Percentiles rank a stretch among this genome's conserved stretches.
These are phyloP conservation scores for Nestor notabilis DNA, from an alignment of 2,113 vertebrate genomes.

Conservation along the genomic window DNA sequence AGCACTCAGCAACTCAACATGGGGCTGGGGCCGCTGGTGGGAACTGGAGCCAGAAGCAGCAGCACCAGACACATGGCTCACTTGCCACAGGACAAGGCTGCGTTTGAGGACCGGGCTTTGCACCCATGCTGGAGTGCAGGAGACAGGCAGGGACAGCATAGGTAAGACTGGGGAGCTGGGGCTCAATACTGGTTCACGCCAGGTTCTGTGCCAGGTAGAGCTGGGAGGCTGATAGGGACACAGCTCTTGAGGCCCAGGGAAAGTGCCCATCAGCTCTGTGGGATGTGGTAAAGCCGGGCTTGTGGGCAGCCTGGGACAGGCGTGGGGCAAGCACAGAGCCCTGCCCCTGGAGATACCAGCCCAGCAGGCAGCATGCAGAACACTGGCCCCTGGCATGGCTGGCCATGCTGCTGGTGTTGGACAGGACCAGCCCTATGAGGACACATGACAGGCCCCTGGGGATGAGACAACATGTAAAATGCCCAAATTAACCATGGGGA, in stretches of 20 bases:
- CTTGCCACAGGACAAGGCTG: neutral
- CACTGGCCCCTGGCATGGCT: accelerated
- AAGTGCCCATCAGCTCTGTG: neutral
- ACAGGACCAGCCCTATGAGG: neutral
- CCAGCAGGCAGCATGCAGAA: accelerated
- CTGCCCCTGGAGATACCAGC: accelerated
- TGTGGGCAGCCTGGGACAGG: neutral
- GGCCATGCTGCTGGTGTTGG: accelerated
- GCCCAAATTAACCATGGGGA: neutral
- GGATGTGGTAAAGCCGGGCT: neutral
- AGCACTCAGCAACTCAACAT: neutral
- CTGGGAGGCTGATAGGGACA: neutral
- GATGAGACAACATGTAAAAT: neutral
- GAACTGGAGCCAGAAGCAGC: neutral
- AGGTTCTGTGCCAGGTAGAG: neutral
- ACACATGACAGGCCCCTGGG: neutral
- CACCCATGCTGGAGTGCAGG: accelerated
- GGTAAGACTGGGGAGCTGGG: neutral
- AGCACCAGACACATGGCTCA: neutral
- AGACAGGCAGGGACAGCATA: neutral
- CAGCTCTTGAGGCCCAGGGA: neutral
- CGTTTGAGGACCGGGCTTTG: accelerated
- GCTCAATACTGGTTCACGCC: neutral
- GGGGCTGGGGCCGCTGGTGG: neutral
- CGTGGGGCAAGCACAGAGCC: neutral